Evolutionary conservation across 2,113 vertebrate genomes (phyloP), one percentile per base, ranked within the genome.

Genomic region (Mesitornis unicolor): DNA sequence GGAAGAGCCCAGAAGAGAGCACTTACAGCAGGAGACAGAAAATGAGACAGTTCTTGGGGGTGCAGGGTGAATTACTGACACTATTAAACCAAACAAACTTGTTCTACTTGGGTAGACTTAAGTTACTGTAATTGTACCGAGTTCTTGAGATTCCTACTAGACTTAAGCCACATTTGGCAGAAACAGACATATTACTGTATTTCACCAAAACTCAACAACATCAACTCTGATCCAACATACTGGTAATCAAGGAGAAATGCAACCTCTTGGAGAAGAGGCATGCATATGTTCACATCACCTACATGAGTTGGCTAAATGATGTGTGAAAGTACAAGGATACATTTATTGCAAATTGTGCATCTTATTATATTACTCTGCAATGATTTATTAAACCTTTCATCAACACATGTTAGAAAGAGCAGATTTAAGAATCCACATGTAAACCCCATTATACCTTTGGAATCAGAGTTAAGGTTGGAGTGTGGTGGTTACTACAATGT

Each of bases 271-370:
- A 63, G 13, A 35, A 63, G 40, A 56, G 15, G 19, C 16, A n/a
- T 0, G 1, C 24, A 29, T 8, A 29, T 22, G 10, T 53, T 75
- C 17, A 50, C 3, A 3, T 6, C 21, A 25, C 43, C n/a, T 29
- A 4, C 1, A 3, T 4, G 5, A 16, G 3, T 9, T 42, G 43
- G 43, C 79, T 48, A 88, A 88, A 28, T 13, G 6, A 38, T n/a
- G 15, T 0, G 3, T 63, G 36, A 17, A 79, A 48, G 15, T 21
- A 76, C 20, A 3, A 1, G 4, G 22, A 43, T 42, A 73, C 1
- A 9, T 33, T 29, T 43, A 60, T 12, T 11, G 59, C 43, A 88
- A 85, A 31, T 40, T 21, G 36, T 5, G 5, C 20, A 19, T 31
- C 48, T 57, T 42, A 20, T 38, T 43, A 21, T 1, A 13, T 51